Conservation (phyloP, 2,888 invertebrate genomes). For the Tupiocoris notatus region DNA sequence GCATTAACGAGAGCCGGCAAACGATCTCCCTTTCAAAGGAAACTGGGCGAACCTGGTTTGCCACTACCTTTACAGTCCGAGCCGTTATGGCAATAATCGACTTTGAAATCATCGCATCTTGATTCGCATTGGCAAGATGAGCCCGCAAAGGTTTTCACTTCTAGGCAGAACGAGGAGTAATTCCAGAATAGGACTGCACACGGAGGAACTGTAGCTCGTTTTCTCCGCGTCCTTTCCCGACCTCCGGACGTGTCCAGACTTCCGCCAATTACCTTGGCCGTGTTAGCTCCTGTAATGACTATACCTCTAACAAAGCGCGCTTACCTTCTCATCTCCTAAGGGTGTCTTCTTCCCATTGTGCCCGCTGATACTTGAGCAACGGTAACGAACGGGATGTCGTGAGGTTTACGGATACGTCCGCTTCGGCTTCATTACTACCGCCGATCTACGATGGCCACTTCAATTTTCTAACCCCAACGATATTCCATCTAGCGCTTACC, state of each 20-base stretch:
- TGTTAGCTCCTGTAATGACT: background rate
- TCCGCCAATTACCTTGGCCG: background rate
- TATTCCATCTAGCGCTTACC: no score
- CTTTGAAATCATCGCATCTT: background rate
- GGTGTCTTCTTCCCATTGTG: background rate
- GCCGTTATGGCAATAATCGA: background rate
- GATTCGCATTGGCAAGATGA: background rate
- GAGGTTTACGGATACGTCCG: background rate
- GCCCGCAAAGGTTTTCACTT: background rate
- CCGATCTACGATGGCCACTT: no score
- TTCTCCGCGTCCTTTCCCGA: background rate
- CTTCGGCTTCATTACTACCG: background rate
- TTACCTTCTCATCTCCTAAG: background rate
- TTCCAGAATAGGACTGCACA: no score
- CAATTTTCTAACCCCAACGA: no score
- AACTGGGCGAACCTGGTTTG: no score
- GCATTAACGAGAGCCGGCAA: conserved; percentile 1
- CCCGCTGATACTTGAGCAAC: background rate
- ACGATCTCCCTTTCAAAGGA: background rate
- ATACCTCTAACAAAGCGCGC: background rate
- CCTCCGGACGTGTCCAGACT: background rate
- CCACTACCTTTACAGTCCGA: background rate
- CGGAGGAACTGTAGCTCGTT: background rate
- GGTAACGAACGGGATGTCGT: background rate
- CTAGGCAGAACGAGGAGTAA: background rate